Evolutionary conservation across 2,888 invertebrate genomes (phyloP), one percentile per base, ranked within the genome.

Genomic region (Drosophila flavopinicola): DNA sequence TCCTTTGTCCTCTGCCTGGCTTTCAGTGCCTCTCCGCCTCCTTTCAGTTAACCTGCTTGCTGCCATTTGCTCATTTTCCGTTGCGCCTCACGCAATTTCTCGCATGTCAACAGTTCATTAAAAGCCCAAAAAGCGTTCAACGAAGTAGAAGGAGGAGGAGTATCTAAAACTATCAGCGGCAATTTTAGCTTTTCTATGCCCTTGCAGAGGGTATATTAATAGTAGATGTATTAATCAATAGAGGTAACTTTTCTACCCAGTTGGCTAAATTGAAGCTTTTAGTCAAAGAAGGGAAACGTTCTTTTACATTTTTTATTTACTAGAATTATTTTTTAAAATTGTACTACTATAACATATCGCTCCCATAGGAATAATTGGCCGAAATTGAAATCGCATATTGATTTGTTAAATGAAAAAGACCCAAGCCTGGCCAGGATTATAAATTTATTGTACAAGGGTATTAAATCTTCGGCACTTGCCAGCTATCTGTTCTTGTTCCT

Each of bases 71-170:
- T 66, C 66, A 63, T 61, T 72, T 66, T 61, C 51, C 65, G 33
- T 25, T 44, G 11, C 6, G 53, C 49, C 60, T 70, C 83, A 78
- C 80, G 79, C 80, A 70, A 75, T 78, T 78, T 61, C 75, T 80
- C 66, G 83, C 80, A 83, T 80, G 79, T 77, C 75, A 75, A 73
- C 73, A 67, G 79, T 82, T 79, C 79, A 80, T 80, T 80, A 82
- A 67, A 57, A 51, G 53, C 52, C 57, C 52, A 39, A 54, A 75
- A 66, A 60, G 30, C 53, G 44, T 44, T 37, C 54, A 35, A 17
- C 33, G 13, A 27, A 48, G 17, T 35, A 20, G 20, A n/a, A n/a
- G 27, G 6, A 9, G 29, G 17, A 7, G 23, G 44, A 6, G 35
- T 25, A 58, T 37, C 38, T 24, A 13, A 61, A 59, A 52, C 75